Base-by-base conservation (phyloP, 2,797 vertebrate species). In the Rhinatrema bivittatum region DNA sequence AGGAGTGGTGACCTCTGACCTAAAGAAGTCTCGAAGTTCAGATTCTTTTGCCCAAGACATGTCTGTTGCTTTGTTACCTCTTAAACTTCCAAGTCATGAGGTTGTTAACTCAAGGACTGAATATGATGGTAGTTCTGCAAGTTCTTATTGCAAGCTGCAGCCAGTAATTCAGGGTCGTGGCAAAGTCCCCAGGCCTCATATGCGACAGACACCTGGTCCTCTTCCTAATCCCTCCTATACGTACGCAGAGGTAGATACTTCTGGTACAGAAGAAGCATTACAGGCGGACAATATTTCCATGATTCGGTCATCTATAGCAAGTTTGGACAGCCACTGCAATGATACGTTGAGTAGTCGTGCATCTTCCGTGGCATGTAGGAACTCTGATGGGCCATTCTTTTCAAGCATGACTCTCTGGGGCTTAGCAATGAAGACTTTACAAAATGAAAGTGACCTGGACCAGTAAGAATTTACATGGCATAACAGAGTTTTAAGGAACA, bases 331-430 rank as follows among this genome's bases (percentile, higher is more conserved):
- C 42, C 77, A 72, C 20, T 85, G 86, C 34, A 32, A 12, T 0
- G 78, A 84, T 5, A 28, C 85, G 0, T 56, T 70, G 2, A 63
- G 81, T 9, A 39, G 44, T 46, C 82, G 84, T 0, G 14, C 59
- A 1, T 27, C 53, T 0, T 37, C 77, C 6, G 44, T 74, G 2
- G 16, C 72, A 0, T 82, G 83, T 53, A 78, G 88, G 70, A 68
- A 50, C 10, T 70, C 50, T 0, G 91, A 93, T 16, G 91, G 87
- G 2, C 89, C 84, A 3, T 88, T 94, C 27, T 91, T 91, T 67
- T 91, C 91, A 40, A 90, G 91, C 46, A 86, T 95, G 54, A 89
- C 88, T 2, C 76, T 95, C 10, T 95, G 93, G 92, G 92, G 91
- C 16, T 66, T 95, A 27, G 90, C 91, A 0, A 94, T 94, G 91